phyloP scores from a whole-genome alignment of 2,113 vertebrate genomes.

The Sialia sialis region DNA sequence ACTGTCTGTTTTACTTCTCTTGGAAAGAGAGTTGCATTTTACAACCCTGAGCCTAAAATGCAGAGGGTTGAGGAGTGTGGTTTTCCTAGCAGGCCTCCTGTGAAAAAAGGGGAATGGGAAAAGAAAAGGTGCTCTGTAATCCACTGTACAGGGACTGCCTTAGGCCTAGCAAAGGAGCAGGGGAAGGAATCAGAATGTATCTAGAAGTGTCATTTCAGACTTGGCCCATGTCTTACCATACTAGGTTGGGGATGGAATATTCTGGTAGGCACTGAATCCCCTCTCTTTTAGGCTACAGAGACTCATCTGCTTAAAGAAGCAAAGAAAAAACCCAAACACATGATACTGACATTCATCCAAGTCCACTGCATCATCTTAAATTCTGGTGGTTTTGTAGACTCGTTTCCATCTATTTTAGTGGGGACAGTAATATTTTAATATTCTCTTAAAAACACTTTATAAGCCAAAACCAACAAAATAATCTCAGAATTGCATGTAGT shows the following conservation, averaged over 20 bases:
- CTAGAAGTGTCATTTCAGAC: background rate
- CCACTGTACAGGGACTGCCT: background rate
- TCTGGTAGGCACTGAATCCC: background rate
- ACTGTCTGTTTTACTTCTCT: conserved; percentile 34
- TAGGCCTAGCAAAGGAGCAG: background rate
- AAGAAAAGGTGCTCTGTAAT: background rate
- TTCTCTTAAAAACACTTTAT: background rate
- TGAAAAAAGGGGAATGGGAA: background rate
- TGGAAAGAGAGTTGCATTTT: conserved; percentile 12
- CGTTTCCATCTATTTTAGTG: background rate
- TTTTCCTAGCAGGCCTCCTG: background rate
- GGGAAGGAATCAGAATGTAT: background rate
- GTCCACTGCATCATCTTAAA: background rate
- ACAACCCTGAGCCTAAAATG: background rate
- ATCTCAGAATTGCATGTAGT: background rate
- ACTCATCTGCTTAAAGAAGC: background rate
- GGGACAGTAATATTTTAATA: background rate
- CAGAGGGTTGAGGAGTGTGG: background rate
- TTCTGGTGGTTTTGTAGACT: background rate
- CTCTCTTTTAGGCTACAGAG: background rate
- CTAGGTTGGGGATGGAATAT: background rate
- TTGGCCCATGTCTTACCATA: background rate
- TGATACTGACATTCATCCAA: background rate
- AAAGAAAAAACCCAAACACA: background rate
- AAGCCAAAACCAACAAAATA: background rate